Base-by-base conservation (phyloP, 2,797 vertebrate species). In the Pseudochirops corinnae region DNA sequence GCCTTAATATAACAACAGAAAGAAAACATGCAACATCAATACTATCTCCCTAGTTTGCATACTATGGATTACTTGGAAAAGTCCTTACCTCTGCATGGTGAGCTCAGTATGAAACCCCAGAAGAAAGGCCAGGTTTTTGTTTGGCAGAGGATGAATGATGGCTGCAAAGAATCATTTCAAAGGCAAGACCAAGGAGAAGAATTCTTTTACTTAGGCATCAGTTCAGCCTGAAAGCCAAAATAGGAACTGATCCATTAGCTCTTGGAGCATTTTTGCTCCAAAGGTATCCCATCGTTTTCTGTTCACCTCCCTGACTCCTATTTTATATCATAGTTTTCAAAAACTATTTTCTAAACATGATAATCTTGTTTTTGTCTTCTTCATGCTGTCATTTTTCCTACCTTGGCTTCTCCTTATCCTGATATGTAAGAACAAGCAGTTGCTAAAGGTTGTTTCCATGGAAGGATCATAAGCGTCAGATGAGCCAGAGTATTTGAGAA, bases 291-390 rank as follows among this genome's bases (percentile, higher is more conserved):
- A 26, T 92, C 55, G 13, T 7, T 28, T 50, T 31, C 28, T 50
- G 39, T 26, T 46, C 39, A 87, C 39, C 21, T 87, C 39, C 74
- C 39, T 0, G 21, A 87, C 4, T 87, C 21, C 74, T 26, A 26
- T 87, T 46, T 50, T 62, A 28, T 92, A 26, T 55, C 93, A 18
- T 94, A 90, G 52, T 87, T 10, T 92, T 93, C 93, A 57, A 55
- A 90, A 94, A 92, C 56, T 58, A 82, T 92, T 93, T 94, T 94
- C 95, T 93, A 91, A 96, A 96, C 93, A 82, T 94, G 58, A 56
- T 94, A 92, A 87, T 52, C 96, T 55, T 55, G 3, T 52, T 28
- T 95, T 90, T 93, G 9, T 96, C 24, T 96, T 95, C 94, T 94
- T 94, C 33, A 53, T 58, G 60, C 60, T 56, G 91, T 62, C 50